Base-by-base conservation (phyloP, 2,888 invertebrate genomes). In the Dynastes hyllus region DNA sequence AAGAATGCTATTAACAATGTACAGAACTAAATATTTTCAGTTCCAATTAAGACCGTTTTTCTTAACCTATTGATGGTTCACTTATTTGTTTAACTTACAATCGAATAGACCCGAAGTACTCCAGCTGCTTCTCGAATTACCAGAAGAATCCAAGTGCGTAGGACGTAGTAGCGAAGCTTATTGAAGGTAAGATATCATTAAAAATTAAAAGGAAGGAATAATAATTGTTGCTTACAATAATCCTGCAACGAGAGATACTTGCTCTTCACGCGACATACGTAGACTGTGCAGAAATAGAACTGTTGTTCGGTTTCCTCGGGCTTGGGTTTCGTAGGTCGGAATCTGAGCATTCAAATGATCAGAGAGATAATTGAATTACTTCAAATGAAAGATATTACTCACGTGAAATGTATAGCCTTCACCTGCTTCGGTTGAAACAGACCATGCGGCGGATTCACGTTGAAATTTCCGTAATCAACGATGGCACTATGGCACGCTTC, bases 221-320 rank as follows among this genome's bases (percentile, higher is more conserved):
- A 11, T 45, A 45, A 45, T 8, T 45, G 11, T 45, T 22, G 45
- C 67, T 50, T 67, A 67, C 67, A 9, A 50, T 67, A 67, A 16
- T 67, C 67, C 8, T 67, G 22, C 5, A 4, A 6, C 2, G 67
- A 45, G 1, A 67, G 22, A 3, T 32, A 67, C 22, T 45, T 67
- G 45, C 45, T 45, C 6, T 32, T 67, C 11, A 67, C 50, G 4
- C 67, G 45, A 8, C 67, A 67, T 2, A 67, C 22, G 67, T 67
- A 32, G 45, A 67, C 16, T 5, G 50, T 67, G 11, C 67, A 88
- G 37, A 90, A 88, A 84, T 90, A 90, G 86, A 87, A 87, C 76
- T 89, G 88, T 5, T 45, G 22, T 0, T 27, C 55, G 1, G 16
- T 67, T 4, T 45, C 45, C 2, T 9, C 27, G 1, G 22, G 45